Conservation (phyloP, 1,140 invertebrate species). For the Odontomachus brunneus region DNA sequence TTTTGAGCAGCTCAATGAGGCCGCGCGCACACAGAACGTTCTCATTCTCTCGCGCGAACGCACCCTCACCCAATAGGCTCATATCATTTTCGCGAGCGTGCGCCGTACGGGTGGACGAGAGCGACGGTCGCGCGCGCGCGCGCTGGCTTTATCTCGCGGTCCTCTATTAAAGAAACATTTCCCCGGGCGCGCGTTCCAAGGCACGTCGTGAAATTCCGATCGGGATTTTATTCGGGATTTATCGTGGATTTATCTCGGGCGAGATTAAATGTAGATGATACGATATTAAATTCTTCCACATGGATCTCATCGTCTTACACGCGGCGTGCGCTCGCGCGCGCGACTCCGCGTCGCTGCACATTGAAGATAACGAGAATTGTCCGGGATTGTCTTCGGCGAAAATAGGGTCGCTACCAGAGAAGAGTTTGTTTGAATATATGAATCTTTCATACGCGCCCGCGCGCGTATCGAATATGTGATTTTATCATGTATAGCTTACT, state of each 20-base stretch:
- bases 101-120: too few species aligned
- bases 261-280: slow-evolving; percentile 61
- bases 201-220: slow-evolving; percentile 48
- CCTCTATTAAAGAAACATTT: slow-evolving; percentile 57
- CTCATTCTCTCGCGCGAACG: not conserved
- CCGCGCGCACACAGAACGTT: not conserved
- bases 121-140: too few species aligned
- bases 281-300: slow-evolving; percentile 59
- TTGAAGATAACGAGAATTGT: slow-evolving; percentile 56
- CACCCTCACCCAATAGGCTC: not conserved
- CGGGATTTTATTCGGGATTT: slow-evolving; percentile 54
- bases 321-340: slow-evolving; percentile 3
- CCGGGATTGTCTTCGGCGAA: slow-evolving; percentile 47
- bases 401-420: slow-evolving; percentile 49
- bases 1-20: not conserved
- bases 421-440: slow-evolving; percentile 64
- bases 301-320: slow-evolving; percentile 32
- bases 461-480: slow-evolving; percentile 53
- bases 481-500: slow-evolving; percentile 54
- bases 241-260: slow-evolving; percentile 30
- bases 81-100: slow-evolving; percentile 22
- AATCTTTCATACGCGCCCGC: slow-evolving; percentile 57
- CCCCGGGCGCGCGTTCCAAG: not conserved
- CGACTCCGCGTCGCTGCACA: slow-evolving; percentile 44
- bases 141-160: not conserved